Percentiles rank a stretch among this genome's conserved stretches.
phyloP scores from a whole-genome alignment of 2,797 vertebrate species.

The Neopelma chrysocephalum region DNA sequence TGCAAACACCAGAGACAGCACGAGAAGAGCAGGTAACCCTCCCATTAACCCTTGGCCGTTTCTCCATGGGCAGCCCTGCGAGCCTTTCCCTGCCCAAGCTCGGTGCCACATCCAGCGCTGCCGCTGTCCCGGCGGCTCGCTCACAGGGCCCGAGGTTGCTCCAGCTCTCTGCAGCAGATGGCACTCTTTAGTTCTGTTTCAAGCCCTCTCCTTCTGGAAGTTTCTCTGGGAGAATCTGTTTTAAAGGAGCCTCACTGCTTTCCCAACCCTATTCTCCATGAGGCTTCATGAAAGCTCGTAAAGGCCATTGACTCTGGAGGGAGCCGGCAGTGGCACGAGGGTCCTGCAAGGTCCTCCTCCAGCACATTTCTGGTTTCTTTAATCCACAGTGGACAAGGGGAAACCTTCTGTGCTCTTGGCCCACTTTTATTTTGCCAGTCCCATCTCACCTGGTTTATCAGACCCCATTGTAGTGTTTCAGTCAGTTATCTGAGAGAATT shows the following conservation, averaged over 20 bases:
- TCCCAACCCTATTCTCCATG: conserved; percentile 53
- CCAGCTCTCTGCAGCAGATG: conserved; percentile 79
- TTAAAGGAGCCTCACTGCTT: conserved; percentile 63
- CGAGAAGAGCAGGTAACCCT: not conserved
- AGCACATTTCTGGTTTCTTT: not conserved
- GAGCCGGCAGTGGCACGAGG: not conserved
- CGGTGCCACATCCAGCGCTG: not conserved
- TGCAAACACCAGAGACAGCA: not conserved
- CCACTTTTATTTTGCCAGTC: not conserved
- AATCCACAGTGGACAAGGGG: not conserved
- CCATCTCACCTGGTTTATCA: not conserved
- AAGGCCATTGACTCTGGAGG: conserved; percentile 15
- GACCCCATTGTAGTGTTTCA: accelerated
- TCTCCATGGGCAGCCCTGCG: accelerated
- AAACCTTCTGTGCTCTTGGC: not conserved
- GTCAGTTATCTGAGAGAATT: not conserved
- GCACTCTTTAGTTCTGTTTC: conserved; percentile 85
- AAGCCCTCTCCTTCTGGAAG: conserved; percentile 79
- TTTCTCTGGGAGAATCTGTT: conserved; percentile 76
- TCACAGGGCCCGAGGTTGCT: conserved; percentile 25
- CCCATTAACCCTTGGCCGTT: accelerated
- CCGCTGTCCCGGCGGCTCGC: conserved; percentile 3
- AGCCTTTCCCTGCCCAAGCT: not conserved
- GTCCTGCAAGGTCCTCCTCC: not conserved
- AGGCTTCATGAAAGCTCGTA: conserved; percentile 38